Percentiles rank a stretch among this genome's conserved stretches.
Conservation (phyloP, 2,113 vertebrate species). For the Clupea harengus region DNA sequence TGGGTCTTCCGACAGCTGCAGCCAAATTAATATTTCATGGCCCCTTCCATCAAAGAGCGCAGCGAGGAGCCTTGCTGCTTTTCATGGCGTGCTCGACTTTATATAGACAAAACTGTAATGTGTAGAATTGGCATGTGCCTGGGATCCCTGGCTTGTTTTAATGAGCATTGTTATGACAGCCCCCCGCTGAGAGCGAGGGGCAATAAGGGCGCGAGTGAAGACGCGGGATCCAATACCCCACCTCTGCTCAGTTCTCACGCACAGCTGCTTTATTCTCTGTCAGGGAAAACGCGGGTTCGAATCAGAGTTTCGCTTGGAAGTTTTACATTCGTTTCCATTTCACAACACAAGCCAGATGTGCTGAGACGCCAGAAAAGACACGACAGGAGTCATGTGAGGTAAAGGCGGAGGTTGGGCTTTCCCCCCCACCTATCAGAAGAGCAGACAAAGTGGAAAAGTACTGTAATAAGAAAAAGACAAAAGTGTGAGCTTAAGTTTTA, state of each 20-base stretch:
- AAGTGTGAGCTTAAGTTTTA: neutral
- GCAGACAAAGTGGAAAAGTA: neutral
- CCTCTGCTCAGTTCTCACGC: neutral
- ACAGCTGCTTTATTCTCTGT: neutral
- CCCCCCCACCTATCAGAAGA: neutral
- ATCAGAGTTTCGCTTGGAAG: neutral
- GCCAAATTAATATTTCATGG: slow-evolving; percentile 69
- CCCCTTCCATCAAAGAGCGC: slow-evolving; percentile 57
- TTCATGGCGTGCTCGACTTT: slow-evolving; percentile 40
- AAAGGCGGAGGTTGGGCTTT: neutral
- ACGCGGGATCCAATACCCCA: neutral
- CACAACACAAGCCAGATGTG: neutral
- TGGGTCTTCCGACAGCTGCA: slow-evolving; percentile 58
- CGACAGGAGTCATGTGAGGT: neutral
- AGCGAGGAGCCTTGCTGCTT: slow-evolving; percentile 34
- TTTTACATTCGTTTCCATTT: neutral
- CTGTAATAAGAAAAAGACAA: neutral
- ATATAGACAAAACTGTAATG: slow-evolving; percentile 34
- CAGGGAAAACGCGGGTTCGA: neutral
- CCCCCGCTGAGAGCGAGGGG: slow-evolving; percentile 25
- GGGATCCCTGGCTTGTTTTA: slow-evolving; percentile 44
- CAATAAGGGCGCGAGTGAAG: neutral
- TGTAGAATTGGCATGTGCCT: slow-evolving; percentile 31
- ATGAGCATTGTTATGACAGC: slow-evolving; percentile 47
- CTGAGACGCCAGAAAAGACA: neutral